Conservation (phyloP, 2,113 vertebrate species). For the Platichthys stellatus region DNA sequence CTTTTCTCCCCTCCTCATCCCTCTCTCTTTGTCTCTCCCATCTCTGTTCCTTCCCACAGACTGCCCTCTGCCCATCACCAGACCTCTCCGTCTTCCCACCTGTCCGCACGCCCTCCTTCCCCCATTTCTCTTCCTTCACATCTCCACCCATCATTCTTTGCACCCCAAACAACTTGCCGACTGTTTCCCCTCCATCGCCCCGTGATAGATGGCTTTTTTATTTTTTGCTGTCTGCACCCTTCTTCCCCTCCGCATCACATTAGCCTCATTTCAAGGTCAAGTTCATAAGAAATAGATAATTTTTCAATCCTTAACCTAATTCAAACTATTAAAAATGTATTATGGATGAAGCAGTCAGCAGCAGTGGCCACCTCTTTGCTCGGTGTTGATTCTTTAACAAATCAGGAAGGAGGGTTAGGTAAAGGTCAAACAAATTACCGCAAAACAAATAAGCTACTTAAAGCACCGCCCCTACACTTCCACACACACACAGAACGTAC, state of each 20-base stretch:
- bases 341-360: constrained; percentile 30
- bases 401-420: constrained; percentile 22
- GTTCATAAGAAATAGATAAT: constrained; percentile 40
- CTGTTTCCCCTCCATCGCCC: constrained; percentile 5
- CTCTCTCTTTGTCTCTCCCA: constrained; percentile 48
- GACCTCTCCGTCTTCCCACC: constrained; percentile 66
- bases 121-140: constrained; percentile 61
- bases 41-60: constrained; percentile 42
- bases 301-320: constrained; percentile 45
- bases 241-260: constrained; percentile 25
- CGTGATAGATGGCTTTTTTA: constrained; percentile 49
- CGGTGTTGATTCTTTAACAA: constrained; percentile 33
- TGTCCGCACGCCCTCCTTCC: constrained; percentile 44
- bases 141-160: constrained; percentile 65
- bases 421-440: constrained; percentile 59
- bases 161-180: constrained; percentile 54
- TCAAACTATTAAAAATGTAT: constrained; percentile 47
- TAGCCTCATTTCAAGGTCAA: constrained; percentile 58
- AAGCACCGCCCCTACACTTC: background rate
- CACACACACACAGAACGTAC: background rate
- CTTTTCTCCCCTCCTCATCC: constrained; percentile 30
- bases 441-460: constrained; percentile 36
- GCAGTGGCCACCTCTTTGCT: constrained; percentile 13
- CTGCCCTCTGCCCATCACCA: constrained; percentile 53
- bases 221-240: background rate